Evolutionary conservation across 1,140 invertebrate genomes (phyloP).

Genomic region (Pomacea maculata): DNA sequence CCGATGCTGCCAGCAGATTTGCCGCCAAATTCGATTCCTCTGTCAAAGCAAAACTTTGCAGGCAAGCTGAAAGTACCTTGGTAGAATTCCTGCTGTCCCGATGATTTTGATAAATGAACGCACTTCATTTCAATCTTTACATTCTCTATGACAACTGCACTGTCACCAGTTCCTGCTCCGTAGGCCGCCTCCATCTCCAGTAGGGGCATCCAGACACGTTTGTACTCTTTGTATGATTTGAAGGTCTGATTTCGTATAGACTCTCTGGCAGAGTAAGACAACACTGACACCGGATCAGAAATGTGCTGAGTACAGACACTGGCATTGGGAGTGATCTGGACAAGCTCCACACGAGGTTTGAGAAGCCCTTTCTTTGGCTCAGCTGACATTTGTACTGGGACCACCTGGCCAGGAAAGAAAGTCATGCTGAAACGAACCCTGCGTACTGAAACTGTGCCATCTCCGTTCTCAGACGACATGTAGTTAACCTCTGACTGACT

Average conservation of each 20-base stretch:
- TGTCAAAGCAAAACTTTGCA: constrained; percentile 38
- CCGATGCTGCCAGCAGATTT: constrained; percentile 18
- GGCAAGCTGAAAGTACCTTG: constrained; percentile 41
- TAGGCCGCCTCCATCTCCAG: constrained; percentile 50
- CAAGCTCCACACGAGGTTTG: constrained; percentile 47
- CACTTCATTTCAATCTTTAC: constrained; percentile 40
- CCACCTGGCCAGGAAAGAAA: constrained; percentile 24
- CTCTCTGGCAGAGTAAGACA: constrained; percentile 17
- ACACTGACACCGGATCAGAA: constrained; percentile 37
- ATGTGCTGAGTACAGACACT: constrained; percentile 50
- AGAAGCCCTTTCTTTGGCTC: constrained; percentile 33
- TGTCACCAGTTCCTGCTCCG: constrained; percentile 31
- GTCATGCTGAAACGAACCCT: constrained; percentile 30
- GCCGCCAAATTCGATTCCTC: constrained; percentile 32
- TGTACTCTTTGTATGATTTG: constrained; percentile 37
- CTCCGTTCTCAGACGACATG: constrained; percentile 21
- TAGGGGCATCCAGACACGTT: constrained; percentile 44
- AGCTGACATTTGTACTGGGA: constrained; percentile 45
- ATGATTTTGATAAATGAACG: background rate
- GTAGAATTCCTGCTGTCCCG: background rate
- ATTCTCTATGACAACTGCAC: constrained; percentile 44
- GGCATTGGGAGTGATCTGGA: constrained; percentile 41
- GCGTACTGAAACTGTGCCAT: background rate
- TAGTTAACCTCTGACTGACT: background rate
- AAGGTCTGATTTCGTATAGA: constrained; percentile 26